Evolutionary conservation across 2,888 invertebrate genomes (phyloP), one percentile per base, ranked within the genome.

Genomic region (Sarcophaga caerulescens): DNA sequence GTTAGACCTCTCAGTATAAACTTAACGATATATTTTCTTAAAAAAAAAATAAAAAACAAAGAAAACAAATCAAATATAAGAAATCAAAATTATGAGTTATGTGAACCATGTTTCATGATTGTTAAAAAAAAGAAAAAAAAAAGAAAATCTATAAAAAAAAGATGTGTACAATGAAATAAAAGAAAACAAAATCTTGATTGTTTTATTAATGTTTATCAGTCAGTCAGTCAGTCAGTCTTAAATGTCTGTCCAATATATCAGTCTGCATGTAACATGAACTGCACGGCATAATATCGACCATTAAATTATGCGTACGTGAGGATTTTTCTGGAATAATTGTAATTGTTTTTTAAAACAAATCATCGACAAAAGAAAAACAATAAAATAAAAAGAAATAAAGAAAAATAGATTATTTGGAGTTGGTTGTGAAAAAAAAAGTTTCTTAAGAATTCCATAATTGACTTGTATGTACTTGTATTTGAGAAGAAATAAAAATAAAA

Each of bases 251-350:
- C 44, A 44, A 69, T 75, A 44, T 11, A 19, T 60, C 19, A n/a
- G n/a, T 60, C 60, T 60, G 19, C 19, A 69, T 73, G 70, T 66
- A 84, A 84, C 60, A 65, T 84, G 70, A 84, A 84, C 79, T 71
- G 65, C 69, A 84, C 69, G 63, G 57, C 84, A 75, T 79, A 78
- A 84, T 79, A 84, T 84, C 78, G 83, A 74, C 69, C 78, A 79
- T 75, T 84, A 86, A 86, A 86, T 86, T 86, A 77, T 86, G 85
- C 85, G 85, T 86, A 86, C 85, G 85, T 86, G 85, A 85, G 79
- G 83, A 66, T 70, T 85, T 81, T 82, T 78, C 66, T 65, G 75
- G 44, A 79, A 82, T 82, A 84, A 79, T 70, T 75, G 84, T 62
- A 84, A 84, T 80, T 79, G 75, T 76, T 71, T 79, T 84, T 69